phyloP scores from a whole-genome alignment of 2,113 vertebrate species.

The Myodes glareolus region DNA sequence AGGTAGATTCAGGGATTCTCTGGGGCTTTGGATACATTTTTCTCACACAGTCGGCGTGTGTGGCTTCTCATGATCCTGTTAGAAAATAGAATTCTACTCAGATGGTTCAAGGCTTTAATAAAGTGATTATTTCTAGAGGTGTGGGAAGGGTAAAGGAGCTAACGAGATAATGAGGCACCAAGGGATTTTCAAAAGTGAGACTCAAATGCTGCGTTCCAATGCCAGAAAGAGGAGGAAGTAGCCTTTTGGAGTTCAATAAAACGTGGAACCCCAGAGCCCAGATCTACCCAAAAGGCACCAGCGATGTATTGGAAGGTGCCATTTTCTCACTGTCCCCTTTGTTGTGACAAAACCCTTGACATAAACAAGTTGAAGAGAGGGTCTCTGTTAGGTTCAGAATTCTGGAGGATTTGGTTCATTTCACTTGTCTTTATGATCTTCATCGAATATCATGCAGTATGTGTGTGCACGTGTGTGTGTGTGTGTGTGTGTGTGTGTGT shows the following conservation, averaged over 20 bases:
- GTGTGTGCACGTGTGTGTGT: not conserved
- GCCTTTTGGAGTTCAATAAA: not conserved
- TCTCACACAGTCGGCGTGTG: not conserved
- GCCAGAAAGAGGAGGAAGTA: not conserved
- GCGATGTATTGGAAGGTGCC: not conserved
- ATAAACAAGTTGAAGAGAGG: not conserved
- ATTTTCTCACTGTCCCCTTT: not conserved
- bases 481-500: not conserved
- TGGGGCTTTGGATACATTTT: not conserved
- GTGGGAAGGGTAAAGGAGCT: not conserved
- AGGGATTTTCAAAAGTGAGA: not conserved
- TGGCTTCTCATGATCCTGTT: not conserved
- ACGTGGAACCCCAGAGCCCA: not conserved
- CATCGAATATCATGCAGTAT: no score
- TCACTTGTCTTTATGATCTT: not conserved
- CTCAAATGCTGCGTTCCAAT: not conserved
- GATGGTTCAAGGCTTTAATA: not conserved
- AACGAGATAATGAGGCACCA: slow-evolving; percentile 7
- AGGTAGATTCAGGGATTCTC: not conserved
- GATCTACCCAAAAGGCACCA: not conserved
- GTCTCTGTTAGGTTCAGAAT: not conserved
- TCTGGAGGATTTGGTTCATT: not conserved
- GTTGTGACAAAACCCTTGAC: not conserved
- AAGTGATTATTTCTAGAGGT: not conserved
- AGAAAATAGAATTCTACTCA: not conserved